Conservation (phyloP, 2,797 vertebrate genomes). For the Sternotherus odoratus region DNA sequence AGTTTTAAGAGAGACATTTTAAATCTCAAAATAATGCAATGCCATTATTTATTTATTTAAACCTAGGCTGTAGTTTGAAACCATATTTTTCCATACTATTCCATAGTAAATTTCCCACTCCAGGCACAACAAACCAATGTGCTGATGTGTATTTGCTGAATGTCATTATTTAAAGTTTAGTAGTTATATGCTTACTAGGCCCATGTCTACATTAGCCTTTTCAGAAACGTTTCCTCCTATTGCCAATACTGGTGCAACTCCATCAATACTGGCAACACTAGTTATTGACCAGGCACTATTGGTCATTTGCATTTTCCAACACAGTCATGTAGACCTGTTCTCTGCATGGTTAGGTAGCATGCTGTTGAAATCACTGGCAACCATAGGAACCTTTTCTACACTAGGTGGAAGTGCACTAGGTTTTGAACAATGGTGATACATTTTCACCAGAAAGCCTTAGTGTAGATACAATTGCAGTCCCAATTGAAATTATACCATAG, state of each 20-base stretch:
- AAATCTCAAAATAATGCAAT: background rate
- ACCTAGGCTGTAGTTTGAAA: conserved; percentile 34
- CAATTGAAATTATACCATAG: background rate
- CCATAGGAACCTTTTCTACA: background rate
- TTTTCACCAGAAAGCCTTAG: background rate
- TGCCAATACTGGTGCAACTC: background rate
- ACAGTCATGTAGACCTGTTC: background rate
- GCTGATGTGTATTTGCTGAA: conserved; percentile 66
- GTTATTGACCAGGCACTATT: background rate
- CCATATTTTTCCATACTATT: conserved; percentile 68
- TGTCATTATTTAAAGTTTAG: conserved; percentile 63
- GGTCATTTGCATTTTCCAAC: background rate
- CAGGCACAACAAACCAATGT: conserved; percentile 62
- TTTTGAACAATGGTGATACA: background rate
- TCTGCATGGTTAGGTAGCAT: background rate
- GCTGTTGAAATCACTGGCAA: accelerated
- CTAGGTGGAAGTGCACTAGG: background rate
- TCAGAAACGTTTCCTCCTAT: background rate
- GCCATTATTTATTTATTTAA: background rate
- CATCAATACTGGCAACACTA: background rate
- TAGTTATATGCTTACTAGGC: conserved; percentile 61
- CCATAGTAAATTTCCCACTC: conserved; percentile 65
- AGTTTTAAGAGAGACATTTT: background rate
- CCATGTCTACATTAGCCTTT: conserved; percentile 23
- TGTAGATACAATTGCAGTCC: background rate